phyloP scores from a whole-genome alignment of 2,113 vertebrate genomes.

The Talpa occidentalis region DNA sequence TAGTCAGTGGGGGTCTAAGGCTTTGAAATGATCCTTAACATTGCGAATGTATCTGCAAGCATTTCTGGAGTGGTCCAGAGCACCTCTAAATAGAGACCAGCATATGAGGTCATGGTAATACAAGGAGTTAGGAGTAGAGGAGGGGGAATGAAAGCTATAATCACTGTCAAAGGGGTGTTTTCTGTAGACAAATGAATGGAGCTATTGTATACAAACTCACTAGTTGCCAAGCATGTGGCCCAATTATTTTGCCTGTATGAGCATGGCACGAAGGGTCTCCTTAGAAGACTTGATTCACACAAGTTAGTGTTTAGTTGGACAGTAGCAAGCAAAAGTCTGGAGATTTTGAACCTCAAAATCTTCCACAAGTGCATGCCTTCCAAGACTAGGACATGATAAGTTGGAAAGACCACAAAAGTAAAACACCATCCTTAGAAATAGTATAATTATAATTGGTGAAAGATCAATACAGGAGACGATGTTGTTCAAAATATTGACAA shows the following conservation, averaged over 20 bases:
- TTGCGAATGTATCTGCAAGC: not conserved
- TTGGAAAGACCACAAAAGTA: constrained; percentile 23
- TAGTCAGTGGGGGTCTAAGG: not conserved
- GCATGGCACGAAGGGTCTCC: constrained; percentile 77
- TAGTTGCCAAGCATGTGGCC: constrained; percentile 75
- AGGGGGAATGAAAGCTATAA: constrained; percentile 52
- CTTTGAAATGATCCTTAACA: constrained; percentile 43
- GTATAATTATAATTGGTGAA: constrained; percentile 7
- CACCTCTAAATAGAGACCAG: constrained; percentile 31
- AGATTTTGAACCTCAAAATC: constrained; percentile 39
- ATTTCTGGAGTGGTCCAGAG: constrained; percentile 58
- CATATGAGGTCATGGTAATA: constrained; percentile 69
- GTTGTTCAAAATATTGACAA: constrained; percentile 42
- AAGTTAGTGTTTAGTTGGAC: constrained; percentile 35
- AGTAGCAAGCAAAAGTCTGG: constrained; percentile 36
- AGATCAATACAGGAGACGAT: not conserved
- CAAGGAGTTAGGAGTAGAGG: constrained; percentile 46
- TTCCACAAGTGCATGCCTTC: constrained; percentile 34
- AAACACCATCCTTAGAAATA: constrained; percentile 41
- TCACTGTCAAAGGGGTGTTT: constrained; percentile 76
- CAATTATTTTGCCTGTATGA: constrained; percentile 77
- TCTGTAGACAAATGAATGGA: constrained; percentile 76
- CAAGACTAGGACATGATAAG: constrained; percentile 20
- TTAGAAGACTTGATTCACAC: constrained; percentile 59
- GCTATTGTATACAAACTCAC: constrained; percentile 78